A percentile compares a stretch with the other conserved stretches of the same genome.
Conservation (phyloP, 2,797 vertebrate species). For the Macropus fuliginosus region DNA sequence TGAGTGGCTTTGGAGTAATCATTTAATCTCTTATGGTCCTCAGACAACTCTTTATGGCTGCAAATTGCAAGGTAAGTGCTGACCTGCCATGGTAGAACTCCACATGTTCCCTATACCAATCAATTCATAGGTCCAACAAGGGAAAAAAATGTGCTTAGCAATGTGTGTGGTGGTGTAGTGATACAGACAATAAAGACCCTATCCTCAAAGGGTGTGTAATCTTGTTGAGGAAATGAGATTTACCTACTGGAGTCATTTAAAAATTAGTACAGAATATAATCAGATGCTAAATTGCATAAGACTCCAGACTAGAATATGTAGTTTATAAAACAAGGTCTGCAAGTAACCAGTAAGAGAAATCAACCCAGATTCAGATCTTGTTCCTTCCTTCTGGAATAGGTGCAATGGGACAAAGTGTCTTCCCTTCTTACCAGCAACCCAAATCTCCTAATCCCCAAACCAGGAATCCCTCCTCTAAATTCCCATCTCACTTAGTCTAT, state of each 20-base stretch:
- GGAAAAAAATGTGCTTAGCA: background rate
- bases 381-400: background rate
- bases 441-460: background rate
- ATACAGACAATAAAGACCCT: background rate
- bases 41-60: background rate
- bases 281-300: background rate
- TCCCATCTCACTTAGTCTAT: background rate
- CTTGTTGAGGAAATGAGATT: background rate
- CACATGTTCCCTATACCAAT: background rate
- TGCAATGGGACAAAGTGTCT: background rate
- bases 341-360: background rate
- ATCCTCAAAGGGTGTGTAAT: background rate
- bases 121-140: background rate
- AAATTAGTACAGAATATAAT: background rate
- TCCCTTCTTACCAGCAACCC: background rate
- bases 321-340: background rate
- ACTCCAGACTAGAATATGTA: background rate
- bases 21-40: background rate
- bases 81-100: background rate
- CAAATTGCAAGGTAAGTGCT: background rate
- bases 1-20: background rate
- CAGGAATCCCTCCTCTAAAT: background rate
- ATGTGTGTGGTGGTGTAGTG: background rate
- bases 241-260: background rate
- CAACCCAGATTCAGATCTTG: background rate